These are phyloP conservation scores for Ellobius talpinus DNA, from an alignment of 2,113 vertebrate species.

Conservation along the genomic window DNA sequence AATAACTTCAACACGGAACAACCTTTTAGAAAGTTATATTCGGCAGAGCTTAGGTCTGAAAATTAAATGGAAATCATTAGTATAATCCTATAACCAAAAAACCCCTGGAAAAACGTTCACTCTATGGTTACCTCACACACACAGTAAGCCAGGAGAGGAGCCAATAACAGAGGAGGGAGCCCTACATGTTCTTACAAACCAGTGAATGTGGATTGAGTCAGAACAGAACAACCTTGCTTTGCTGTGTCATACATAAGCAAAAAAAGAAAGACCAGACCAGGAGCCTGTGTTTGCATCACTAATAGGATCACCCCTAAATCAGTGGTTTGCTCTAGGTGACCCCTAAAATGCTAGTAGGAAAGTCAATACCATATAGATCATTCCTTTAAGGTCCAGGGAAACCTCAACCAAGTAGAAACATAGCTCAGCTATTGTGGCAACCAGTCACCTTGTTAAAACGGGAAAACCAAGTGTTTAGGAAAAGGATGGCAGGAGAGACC, in stretches of 20 bases:
- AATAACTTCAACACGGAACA: background rate
- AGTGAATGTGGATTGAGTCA: background rate
- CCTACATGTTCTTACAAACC: background rate
- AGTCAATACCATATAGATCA: slow-evolving; percentile 60
- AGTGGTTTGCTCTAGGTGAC: slow-evolving; percentile 4
- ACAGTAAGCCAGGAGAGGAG: slow-evolving; percentile 33
- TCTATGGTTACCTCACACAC: slow-evolving; percentile 41
- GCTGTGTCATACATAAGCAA: background rate
- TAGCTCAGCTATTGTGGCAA: slow-evolving; percentile 81
- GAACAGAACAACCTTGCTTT: background rate
- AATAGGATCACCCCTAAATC: background rate
- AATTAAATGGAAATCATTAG: slow-evolving; percentile 60
- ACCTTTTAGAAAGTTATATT: background rate
- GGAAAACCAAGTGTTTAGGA: slow-evolving; percentile 78
- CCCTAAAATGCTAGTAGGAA: slow-evolving; percentile 1
- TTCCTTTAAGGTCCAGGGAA: slow-evolving; percentile 59
- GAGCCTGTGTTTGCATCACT: background rate
- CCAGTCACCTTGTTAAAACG: slow-evolving; percentile 74
- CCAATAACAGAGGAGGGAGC: background rate
- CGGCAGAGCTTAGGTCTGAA: slow-evolving; percentile 52
- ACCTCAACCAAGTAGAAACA: slow-evolving; percentile 73
- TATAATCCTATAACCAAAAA: slow-evolving; percentile 29
- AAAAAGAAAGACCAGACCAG: background rate
- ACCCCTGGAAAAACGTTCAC: slow-evolving; percentile 24
- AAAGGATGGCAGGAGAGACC: slow-evolving; percentile 82